phyloP scores from a whole-genome alignment of 2,888 invertebrate species.

The Himalopsyche kuldschensis region DNA sequence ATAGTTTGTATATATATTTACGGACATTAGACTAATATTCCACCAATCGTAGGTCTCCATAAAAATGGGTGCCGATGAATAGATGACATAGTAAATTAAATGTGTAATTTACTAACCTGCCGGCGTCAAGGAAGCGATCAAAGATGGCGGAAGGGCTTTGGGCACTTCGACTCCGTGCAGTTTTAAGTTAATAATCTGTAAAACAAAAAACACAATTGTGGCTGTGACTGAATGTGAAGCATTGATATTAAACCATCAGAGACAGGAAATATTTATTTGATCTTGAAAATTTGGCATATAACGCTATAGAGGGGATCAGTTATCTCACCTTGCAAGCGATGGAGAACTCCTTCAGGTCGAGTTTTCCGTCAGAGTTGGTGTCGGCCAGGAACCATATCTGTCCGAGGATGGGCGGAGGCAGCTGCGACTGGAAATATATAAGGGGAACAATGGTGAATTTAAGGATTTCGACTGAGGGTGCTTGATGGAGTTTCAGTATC shows the following conservation, averaged over 20 bases:
- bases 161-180: conserved; percentile 91
- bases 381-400: conserved; percentile 97
- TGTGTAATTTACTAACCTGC: conserved; percentile 48
- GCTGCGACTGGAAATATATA: conserved; percentile 69
- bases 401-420: conserved; percentile 86
- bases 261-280: too few species aligned
- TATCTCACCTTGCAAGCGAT: conserved; percentile 87
- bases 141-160: conserved; percentile 75
- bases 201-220: conserved; percentile 31
- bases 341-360: conserved; percentile 95
- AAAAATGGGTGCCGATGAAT: too few species aligned
- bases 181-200: conserved; percentile 82
- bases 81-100: too few species aligned
- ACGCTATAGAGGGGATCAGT: too few species aligned
- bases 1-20: too few species aligned
- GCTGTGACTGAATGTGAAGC: too few species aligned
- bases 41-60: too few species aligned
- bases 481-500: not conserved
- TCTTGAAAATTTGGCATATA: too few species aligned
- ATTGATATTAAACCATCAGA: too few species aligned
- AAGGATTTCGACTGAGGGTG: not conserved
- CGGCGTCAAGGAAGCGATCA: conserved; percentile 68
- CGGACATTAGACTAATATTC: too few species aligned
- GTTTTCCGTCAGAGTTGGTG: conserved; percentile 94
- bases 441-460: not conserved